phyloP scores from a whole-genome alignment of 2,888 invertebrate genomes.

The Rhamphomyia laevipes region DNA sequence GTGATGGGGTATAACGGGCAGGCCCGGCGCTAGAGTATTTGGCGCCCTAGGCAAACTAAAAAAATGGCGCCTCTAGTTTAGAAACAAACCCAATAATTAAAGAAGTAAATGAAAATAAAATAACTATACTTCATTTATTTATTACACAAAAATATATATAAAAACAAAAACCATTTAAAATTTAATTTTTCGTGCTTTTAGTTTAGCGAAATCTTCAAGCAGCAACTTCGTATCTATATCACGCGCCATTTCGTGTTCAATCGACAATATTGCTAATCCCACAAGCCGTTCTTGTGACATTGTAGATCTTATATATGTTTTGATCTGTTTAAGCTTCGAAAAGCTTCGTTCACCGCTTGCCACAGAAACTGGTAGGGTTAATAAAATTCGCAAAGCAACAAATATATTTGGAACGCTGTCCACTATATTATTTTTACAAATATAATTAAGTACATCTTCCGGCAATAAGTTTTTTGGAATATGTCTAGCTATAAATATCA shows the following conservation, averaged over 20 bases:
- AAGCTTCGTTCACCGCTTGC: constrained; percentile 3
- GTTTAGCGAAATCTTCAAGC: not conserved
- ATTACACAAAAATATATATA: not conserved
- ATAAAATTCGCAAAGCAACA: constrained; percentile 4
- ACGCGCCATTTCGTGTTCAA: constrained; percentile 16
- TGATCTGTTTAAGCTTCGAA: constrained; percentile 13
- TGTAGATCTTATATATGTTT: constrained; percentile 19
- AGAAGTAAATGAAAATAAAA: not conserved
- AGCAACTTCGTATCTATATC: not conserved
- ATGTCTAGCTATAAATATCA: not conserved
- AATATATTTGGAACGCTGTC: not conserved
- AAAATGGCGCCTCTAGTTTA: not conserved
- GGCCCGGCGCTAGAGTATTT: not conserved
- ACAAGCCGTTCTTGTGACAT: constrained; percentile 17
- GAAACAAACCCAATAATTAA: not conserved
- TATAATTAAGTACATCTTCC: not conserved
- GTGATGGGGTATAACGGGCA: too few relatives aligned
- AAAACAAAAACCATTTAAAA: not conserved
- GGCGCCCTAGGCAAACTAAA: not conserved
- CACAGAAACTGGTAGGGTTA: constrained; percentile 7
- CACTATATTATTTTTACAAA: not conserved
- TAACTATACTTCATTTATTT: too few relatives aligned
- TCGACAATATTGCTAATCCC: constrained; percentile 20
- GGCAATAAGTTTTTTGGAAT: not conserved
- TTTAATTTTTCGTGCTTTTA: not conserved